phyloP scores from a whole-genome alignment of 2,888 invertebrate genomes.

The Allolobophora icterica region DNA sequence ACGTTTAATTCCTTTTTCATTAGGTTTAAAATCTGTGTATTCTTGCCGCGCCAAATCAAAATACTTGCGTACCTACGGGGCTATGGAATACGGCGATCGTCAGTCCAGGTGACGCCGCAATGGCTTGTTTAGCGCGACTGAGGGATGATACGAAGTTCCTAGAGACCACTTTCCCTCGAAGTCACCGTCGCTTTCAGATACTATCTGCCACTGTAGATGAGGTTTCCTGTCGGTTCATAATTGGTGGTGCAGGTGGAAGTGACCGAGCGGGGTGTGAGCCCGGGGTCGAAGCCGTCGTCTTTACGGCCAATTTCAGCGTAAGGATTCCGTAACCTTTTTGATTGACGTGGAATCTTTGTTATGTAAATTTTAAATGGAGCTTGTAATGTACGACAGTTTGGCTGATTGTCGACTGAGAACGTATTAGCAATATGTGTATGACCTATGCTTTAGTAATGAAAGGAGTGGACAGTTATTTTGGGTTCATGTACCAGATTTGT shows the following conservation, averaged over 20 bases:
- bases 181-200: conserved; percentile 85
- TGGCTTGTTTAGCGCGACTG: conserved; percentile 97
- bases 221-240: conserved; percentile 95
- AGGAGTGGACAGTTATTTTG: too few species aligned
- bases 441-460: too few species aligned
- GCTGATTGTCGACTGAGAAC: not conserved
- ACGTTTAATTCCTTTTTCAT: not conserved
- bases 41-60: not conserved
- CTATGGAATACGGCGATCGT: conserved; percentile 17
- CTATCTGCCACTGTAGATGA: conserved; percentile 98
- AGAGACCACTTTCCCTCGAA: conserved; percentile 88
- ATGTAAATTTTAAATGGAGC: not conserved
- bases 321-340: conserved; percentile 58
- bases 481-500: too few species aligned
- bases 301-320: conserved; percentile 94
- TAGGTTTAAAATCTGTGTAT: not conserved
- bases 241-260: conserved; percentile 72
- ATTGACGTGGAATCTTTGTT: not conserved
- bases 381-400: not conserved
- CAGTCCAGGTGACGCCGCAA: conserved; percentile 61
- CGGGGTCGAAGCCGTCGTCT: conserved; percentile 94
- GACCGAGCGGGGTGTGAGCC: not conserved
- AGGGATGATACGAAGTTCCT: conserved; percentile 98
- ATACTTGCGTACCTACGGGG: not conserved
- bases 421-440: too few species aligned